Base-by-base conservation (phyloP, 2,888 invertebrate genomes). In the Tinea semifulvella region DNA sequence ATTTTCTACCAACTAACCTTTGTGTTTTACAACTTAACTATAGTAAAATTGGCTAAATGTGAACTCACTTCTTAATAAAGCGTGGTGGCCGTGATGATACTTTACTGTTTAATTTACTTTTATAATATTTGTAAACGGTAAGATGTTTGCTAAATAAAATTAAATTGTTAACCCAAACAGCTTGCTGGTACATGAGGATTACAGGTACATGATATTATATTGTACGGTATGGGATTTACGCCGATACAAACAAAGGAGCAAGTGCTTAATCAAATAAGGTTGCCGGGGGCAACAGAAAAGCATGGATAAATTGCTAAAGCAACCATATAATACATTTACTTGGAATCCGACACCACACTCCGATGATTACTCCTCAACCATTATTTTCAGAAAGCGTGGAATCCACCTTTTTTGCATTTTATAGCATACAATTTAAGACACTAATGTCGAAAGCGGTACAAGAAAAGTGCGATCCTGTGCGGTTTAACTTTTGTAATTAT, bases 381-480 rank as follows among this genome's bases (percentile, higher is more conserved):
- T 53, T 51, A 49, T 52, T 51, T 55, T 56, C 49, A 50, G 46
- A 50, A 49, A 47, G 49, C 48, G 50, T 43, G 46, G 61, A 65
- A 62, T 65, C 55, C 54, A 47, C 55, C 51, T 56, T 67, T 71
- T 71, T 70, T 70, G 62, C 65, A 65, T 70, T 65, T 66, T 68
- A 71, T 65, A 65, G 52, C 59, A 50, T 61, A 64, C 65, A 69
- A 69, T 71, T 72, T 71, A 61, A 58, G 57, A 49, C 56, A 53
- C 60, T 65, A 67, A 69, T 63, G 56, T 62, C 63, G 56, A 58
- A 61, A 65, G 67, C 59, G 65, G 60, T 59, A 63, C 63, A 67
- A 55, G 64, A 51, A 52, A 56, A 58, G 49, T 10, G 50, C 40
- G 46, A 47, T 50, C 40, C 50, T 50, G 50, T 61, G 65, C 55